These are phyloP conservation scores for Tiliacea citrago DNA, from an alignment of 2,888 invertebrate genomes.

Conservation along the genomic window DNA sequence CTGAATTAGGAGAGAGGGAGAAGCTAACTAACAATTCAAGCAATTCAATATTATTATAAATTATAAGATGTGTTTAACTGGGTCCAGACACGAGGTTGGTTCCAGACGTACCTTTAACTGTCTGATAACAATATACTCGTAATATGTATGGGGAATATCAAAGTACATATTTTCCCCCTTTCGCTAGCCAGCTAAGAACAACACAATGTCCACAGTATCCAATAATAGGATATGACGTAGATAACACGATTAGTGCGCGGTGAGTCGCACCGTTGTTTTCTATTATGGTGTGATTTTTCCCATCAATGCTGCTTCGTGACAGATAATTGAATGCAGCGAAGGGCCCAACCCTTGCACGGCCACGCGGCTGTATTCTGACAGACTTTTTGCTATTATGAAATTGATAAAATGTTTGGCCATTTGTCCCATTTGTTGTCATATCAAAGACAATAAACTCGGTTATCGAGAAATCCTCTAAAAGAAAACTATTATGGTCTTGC, in stretches of 20 bases:
- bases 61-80: too few relatives aligned
- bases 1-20: too few relatives aligned
- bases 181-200: slow-evolving; percentile 23
- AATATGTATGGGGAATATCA: background rate
- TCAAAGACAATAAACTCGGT: background rate
- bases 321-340: slow-evolving; percentile 77
- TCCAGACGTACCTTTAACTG: too few relatives aligned
- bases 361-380: slow-evolving; percentile 64
- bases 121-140: background rate
- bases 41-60: too few relatives aligned
- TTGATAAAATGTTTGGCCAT: background rate
- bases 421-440: background rate
- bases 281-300: slow-evolving; percentile 75
- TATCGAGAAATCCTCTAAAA: background rate
- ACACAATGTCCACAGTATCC: slow-evolving; percentile 25
- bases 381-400: background rate
- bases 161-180: slow-evolving; percentile 21
- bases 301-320: slow-evolving; percentile 71
- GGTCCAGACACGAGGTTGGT: too few relatives aligned
- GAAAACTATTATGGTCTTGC: background rate
- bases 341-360: slow-evolving; percentile 70
- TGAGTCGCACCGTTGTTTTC: slow-evolving; percentile 68
- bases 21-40: too few relatives aligned
- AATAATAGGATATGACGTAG: slow-evolving; percentile 49
- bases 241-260: slow-evolving; percentile 64